Conservation (phyloP, 2,797 vertebrate genomes). For the Alectoris magna region DNA sequence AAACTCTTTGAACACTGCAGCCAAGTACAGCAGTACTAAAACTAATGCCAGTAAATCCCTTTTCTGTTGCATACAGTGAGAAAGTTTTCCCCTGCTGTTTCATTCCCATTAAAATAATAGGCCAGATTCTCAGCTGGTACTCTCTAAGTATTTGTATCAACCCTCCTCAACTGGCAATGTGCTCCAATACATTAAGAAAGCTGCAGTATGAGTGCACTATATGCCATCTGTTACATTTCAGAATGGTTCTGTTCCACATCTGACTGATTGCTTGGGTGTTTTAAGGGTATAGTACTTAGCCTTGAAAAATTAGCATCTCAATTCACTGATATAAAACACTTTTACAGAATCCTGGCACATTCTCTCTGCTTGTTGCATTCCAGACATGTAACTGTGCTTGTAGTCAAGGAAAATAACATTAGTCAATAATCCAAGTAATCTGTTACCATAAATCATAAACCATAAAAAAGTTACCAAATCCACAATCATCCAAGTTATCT, state of each 20-base stretch:
- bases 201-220: not conserved
- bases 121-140: not conserved
- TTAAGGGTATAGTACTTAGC: not conserved
- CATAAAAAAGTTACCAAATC: too few relatives aligned
- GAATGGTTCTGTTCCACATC: not conserved
- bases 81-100: not conserved
- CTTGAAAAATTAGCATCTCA: not conserved
- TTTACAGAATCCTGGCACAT: not conserved
- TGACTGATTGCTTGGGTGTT: not conserved
- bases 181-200: not conserved
- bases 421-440: not conserved
- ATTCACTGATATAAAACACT: not conserved
- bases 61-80: not conserved
- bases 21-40: not conserved
- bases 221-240: not conserved
- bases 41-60: not conserved
- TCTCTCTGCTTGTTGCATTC: not conserved
- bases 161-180: not conserved
- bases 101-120: not conserved
- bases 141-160: not conserved
- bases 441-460: not conserved
- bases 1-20: not conserved
- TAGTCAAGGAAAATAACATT: not conserved
- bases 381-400: rapidly evolving
- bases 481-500: not conserved